Evolutionary conservation across 2,113 vertebrate species (phyloP), one percentile per base, ranked within the genome.

Genomic region (Semnopithecus entellus): DNA sequence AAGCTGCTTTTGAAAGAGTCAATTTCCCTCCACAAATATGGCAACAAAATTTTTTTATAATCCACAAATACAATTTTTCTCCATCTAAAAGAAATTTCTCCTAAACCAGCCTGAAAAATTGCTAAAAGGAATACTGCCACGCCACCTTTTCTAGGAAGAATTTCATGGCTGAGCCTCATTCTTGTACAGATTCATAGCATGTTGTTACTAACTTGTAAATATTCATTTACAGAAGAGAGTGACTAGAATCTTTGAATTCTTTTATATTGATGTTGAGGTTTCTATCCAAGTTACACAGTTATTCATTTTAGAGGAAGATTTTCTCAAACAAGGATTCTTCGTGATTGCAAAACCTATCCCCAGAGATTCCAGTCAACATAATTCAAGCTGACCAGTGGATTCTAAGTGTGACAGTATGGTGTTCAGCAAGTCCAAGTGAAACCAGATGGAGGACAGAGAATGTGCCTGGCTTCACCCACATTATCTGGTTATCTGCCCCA

Each of bases 171-270:
- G 76, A 97, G 18, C 52, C 16, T 96, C 94, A 90, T 22, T 6
- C 2, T 88, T 90, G 35, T 96, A 40, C 61, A 94, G 66, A 92
- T 95, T 97, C 50, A 82, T 18, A 64, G 43, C 68, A 81, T 79
- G 23, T 94, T 27, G n/a, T 96, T 97, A 96, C 57, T 96, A 66
- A 45, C 66, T 75, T 96, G 80, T 82, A 96, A 98, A 95, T 94
- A 95, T 70, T 97, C 95, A 50, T 88, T 98, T 98, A 45, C 66
- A 94, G 93, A 94, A 85, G 96, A 92, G 75, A 85, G 92, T 85
- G 88, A 96, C 52, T 66, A 73, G 88, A 97, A 85, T 91, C 10
- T n/a, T 94, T 92, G 92, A 59, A 8, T 78, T 94, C 94, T 95
- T 86, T 87, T 83, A 22, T 85, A 45, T 30, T 32, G 59, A 57